A percentile compares a stretch with the other conserved stretches of the same genome.
Conservation (phyloP, 1,140 invertebrate genomes). For the Eumaeus atala region DNA sequence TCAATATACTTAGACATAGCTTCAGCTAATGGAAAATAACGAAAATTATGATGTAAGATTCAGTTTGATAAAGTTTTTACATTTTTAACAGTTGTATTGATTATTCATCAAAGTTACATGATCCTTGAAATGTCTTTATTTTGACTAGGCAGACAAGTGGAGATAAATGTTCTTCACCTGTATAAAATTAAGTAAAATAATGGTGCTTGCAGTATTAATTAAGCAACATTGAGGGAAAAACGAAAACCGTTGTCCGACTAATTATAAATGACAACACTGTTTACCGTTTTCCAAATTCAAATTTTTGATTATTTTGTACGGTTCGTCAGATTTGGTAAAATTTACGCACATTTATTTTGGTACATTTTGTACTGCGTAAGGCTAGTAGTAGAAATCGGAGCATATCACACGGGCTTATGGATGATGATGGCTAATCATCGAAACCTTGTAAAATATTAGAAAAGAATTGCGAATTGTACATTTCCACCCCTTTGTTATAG, state of each 20-base stretch:
- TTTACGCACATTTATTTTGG: slow-evolving; percentile 49
- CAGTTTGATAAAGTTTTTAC: background rate
- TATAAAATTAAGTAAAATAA: slow-evolving; percentile 56
- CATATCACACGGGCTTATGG: background rate
- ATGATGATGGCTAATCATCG: background rate
- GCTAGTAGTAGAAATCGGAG: background rate
- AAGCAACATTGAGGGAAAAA: slow-evolving; percentile 42
- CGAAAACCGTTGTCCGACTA: background rate
- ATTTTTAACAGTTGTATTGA: background rate
- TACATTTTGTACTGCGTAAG: slow-evolving; percentile 21
- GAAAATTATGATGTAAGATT: background rate
- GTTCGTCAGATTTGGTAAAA: slow-evolving; percentile 28
- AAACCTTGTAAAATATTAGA: background rate
- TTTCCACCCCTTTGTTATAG: background rate
- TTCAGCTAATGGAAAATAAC: background rate
- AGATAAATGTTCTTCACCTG: background rate
- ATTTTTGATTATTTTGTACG: slow-evolving; percentile 4
- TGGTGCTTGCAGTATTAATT: slow-evolving; percentile 73
- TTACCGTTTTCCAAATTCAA: background rate
- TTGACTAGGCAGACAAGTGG: background rate
- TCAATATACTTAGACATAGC: background rate
- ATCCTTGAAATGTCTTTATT: background rate
- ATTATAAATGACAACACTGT: background rate
- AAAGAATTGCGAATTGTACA: background rate
- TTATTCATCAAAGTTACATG: slow-evolving; percentile 3